Conservation (phyloP, 2,113 vertebrate genomes). For the Ginglymostoma cirratum region DNA sequence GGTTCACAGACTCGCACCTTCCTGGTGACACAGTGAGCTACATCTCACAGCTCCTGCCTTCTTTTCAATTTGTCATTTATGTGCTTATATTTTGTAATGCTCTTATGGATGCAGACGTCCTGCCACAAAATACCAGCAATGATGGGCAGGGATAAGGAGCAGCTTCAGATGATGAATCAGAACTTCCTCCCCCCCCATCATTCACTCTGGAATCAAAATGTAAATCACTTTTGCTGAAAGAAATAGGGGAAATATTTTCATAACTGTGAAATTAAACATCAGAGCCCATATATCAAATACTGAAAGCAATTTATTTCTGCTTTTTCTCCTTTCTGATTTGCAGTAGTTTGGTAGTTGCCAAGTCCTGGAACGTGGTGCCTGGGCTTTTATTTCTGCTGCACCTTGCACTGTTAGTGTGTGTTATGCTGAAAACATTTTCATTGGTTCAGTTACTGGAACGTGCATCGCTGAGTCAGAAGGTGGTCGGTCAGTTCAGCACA, state of each 20-base stretch:
- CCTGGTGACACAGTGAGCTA: not conserved
- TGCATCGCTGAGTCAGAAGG: not conserved
- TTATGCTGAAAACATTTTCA: not conserved
- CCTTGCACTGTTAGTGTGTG: not conserved
- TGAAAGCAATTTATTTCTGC: not conserved
- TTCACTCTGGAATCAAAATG: not conserved
- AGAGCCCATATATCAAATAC: not conserved
- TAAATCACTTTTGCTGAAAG: not conserved
- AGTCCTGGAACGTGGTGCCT: not conserved
- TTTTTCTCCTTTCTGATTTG: not conserved
- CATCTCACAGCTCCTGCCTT: not conserved
- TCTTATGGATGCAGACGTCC: not conserved
- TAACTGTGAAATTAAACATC: not conserved
- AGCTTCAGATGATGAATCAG: not conserved
- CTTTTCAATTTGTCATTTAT: not conserved
- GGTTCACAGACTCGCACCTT: not conserved
- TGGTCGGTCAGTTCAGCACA: not conserved
- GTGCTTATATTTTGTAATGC: not conserved
- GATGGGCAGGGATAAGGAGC: not conserved
- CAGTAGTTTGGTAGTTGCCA: not conserved
- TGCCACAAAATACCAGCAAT: not conserved
- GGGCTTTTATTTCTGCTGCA: not conserved
- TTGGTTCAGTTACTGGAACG: not conserved
- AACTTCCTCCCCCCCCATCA: not conserved
- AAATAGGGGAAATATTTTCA: not conserved